Percentiles rank a stretch among this genome's conserved stretches.
These are phyloP conservation scores for Rynchops niger DNA, from an alignment of 2,113 vertebrate species.

Conservation along the genomic window DNA sequence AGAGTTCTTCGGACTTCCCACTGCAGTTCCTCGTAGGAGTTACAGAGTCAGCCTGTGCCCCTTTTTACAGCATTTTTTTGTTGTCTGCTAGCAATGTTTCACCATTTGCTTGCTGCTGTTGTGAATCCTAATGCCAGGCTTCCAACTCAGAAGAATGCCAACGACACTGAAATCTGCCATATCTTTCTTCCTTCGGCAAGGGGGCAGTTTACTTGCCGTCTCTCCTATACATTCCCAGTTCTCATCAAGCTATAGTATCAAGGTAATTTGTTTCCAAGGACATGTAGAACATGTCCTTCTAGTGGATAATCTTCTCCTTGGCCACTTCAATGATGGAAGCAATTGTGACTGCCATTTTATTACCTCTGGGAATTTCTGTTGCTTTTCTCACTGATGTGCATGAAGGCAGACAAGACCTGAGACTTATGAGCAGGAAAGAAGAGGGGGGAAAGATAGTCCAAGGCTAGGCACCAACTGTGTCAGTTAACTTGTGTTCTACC, in stretches of 20 bases:
- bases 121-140: neutral
- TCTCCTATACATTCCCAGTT: neutral
- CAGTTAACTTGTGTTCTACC: neutral
- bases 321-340: neutral
- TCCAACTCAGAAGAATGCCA: accelerated
- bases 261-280: neutral
- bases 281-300: neutral
- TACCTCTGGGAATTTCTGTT: neutral
- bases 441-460: neutral
- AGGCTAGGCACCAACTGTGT: neutral
- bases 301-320: neutral
- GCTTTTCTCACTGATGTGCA: neutral
- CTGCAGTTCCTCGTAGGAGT: neutral
- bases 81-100: neutral
- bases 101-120: neutral
- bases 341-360: neutral
- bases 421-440: neutral
- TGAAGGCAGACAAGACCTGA: neutral
- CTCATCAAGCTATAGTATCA: neutral
- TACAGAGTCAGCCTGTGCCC: neutral
- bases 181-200: neutral
- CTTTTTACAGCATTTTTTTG: neutral
- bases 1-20: neutral
- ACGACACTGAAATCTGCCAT: neutral
- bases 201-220: neutral